phyloP scores from a whole-genome alignment of 2,113 vertebrate species.

The Zosterops borbonicus region DNA sequence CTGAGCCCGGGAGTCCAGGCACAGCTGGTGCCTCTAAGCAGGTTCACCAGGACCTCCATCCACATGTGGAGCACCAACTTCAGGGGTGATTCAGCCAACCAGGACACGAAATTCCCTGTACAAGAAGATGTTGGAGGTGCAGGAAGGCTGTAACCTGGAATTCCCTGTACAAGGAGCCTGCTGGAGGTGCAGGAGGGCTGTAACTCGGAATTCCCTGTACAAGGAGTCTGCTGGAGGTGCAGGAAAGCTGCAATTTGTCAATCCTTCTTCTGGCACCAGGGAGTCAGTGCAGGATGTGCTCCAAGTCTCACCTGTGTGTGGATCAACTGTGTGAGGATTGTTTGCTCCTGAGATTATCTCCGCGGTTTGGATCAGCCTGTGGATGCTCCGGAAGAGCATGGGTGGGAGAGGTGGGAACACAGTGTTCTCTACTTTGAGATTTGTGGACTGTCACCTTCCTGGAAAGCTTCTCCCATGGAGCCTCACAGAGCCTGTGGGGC shows the following conservation, averaged over 20 bases:
- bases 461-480: background rate
- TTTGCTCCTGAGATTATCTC: background rate
- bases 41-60: accelerated
- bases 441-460: background rate
- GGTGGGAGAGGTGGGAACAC: accelerated
- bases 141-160: background rate
- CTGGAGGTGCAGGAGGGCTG: background rate
- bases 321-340: accelerated
- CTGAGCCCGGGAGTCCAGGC: background rate
- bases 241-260: background rate
- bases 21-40: accelerated
- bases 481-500: accelerated
- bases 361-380: background rate
- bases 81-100: background rate
- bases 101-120: accelerated
- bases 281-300: background rate
- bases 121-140: background rate
- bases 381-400: background rate
- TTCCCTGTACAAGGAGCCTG: accelerated
- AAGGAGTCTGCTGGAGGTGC: accelerated
- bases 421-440: accelerated
- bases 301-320: too few species aligned
- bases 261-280: background rate
- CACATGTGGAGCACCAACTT: accelerated
- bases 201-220: accelerated